Base-by-base conservation (phyloP, 2,113 vertebrate species). In the Apus apus region DNA sequence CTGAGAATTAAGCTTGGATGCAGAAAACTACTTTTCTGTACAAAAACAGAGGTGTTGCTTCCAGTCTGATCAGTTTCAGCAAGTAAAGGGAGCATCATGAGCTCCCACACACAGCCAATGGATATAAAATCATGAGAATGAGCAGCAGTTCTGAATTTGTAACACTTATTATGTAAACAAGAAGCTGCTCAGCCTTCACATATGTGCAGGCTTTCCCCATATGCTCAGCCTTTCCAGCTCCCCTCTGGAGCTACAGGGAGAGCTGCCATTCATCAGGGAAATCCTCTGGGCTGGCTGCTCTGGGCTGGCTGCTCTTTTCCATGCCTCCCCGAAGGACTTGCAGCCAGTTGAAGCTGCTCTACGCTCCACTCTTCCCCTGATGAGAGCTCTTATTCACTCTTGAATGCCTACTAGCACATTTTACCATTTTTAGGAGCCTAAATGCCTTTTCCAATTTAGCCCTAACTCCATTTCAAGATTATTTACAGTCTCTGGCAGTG, bases 371-470 rank as follows among this genome's bases (percentile, higher is more conserved):
- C 26, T 90, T 90, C 51, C 67, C 77, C 83, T 84, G 75, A 88
- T 8, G 38, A 94, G 85, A 67, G 51, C 72, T 80, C 48, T 80
- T 74, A 83, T 16, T 96, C 75, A 66, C 93, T 92, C 83, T 64
- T 77, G 38, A 88, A 86, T 60, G 64, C 43, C 29, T 92, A 25
- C 64, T 92, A 90, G 50, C 30, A 30, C 61, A 34, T 74, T 74
- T 93, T 88, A 60, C 71, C 64, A 78, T 82, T 95, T 96, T 89
- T 87, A 94, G 89, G 91, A 78, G 66, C 48, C 48, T 66, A 89
- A 91, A 89, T 66, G 58, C 17, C 71, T 97, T 96, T 95, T 94
- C 89, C 84, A 93, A 50, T 82, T 92, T 89, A 87, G 54, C 40
- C 29, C 17, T 85, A 71, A 81, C 30, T 91, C 81, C 30, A 29